These are phyloP conservation scores for Euwallacea fornicatus DNA, from an alignment of 1,140 invertebrate species.

Conservation along the genomic window DNA sequence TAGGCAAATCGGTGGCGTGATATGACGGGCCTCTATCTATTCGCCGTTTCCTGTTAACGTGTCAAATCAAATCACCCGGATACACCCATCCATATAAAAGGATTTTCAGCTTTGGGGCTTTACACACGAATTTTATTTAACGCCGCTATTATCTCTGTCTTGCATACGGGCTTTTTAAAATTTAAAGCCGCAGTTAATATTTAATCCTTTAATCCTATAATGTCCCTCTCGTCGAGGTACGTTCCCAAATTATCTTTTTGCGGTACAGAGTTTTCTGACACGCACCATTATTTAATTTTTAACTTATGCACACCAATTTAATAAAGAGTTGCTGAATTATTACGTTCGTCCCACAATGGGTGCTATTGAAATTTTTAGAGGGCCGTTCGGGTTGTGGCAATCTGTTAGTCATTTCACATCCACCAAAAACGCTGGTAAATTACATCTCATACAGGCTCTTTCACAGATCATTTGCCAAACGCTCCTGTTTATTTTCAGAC, in stretches of 20 bases:
- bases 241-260: slow-evolving; percentile 14
- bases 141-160: slow-evolving; percentile 37
- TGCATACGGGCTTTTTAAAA: slow-evolving; percentile 40
- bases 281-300: background rate
- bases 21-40: slow-evolving; percentile 3
- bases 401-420: no score
- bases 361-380: no score
- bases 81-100: slow-evolving; percentile 40
- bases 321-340: background rate
- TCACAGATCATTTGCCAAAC: no score
- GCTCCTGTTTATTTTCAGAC: no score
- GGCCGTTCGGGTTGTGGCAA: no score
- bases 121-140: slow-evolving; percentile 32
- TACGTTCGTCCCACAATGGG: background rate
- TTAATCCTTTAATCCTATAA: slow-evolving; percentile 39
- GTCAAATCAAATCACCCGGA: slow-evolving; percentile 36
- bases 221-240: slow-evolving; percentile 17
- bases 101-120: slow-evolving; percentile 33
- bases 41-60: slow-evolving; percentile 28
- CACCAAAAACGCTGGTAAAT: no score
- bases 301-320: background rate
- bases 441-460: no score
- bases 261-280: background rate
- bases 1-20: no score
- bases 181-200: slow-evolving; percentile 38